Base-by-base conservation (phyloP, 1,140 invertebrate genomes). In the Drosophila tani region DNA sequence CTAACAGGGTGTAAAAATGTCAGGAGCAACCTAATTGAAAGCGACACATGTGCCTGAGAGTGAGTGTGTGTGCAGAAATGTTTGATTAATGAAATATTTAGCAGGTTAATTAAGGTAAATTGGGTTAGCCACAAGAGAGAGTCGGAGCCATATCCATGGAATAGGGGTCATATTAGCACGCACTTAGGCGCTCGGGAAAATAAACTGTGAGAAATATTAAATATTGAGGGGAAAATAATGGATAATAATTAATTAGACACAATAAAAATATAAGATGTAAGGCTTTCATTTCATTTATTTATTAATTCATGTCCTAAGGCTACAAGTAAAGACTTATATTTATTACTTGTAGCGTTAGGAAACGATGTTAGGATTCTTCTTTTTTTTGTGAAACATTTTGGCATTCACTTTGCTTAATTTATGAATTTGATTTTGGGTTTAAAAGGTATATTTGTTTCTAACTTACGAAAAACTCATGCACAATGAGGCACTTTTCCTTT, bases 81-180 rank as follows among this genome's bases (percentile, higher is more conserved):
- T 82, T 85, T 88, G 85, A 57, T 60, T 79, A 76, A 88, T 90
- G 81, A 90, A 90, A 88, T 90, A 88, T 88, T 78, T 74, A 85
- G 67, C 75, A 79, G 78, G 85, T 90, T 88, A 88, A 88, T 88
- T 88, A 88, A 88, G 83, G 85, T 67, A 90, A 90, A 90, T 90
- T 85, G 88, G 86, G 75, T 90, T 88, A 79, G 78, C 81, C 84
- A 70, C 83, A 67, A 64, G 45, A 40, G 60, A 60, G 47, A 40
- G 47, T 40, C 17, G 15, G 41, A 43, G 62, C 32, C 38, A 55
- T 12, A 38, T 32, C 46, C 50, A 35, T 40, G 47, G 32, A 38
- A 27, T 17, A 21, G 17, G 32, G 17, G 43, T 58, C 27, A 21
- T 35, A 71, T 73, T 70, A 45, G 69, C 73, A 67, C 64, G 57